Conservation (phyloP, 2,113 vertebrate genomes). For the Caloenas nicobarica region DNA sequence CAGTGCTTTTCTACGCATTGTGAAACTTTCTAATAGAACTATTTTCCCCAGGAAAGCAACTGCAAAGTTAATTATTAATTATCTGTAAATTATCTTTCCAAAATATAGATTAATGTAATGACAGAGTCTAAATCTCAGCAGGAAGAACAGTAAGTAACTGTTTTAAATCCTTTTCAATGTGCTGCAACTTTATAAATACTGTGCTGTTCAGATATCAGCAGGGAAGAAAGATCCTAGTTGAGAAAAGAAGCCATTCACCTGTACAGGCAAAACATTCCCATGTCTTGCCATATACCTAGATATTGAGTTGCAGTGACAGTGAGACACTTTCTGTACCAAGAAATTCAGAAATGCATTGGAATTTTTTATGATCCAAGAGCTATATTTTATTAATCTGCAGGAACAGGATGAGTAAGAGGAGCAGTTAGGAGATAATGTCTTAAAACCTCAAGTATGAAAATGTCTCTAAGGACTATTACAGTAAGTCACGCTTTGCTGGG, state of each 20-base stretch:
- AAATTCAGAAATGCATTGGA: background rate
- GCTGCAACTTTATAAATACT: background rate
- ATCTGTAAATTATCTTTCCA: background rate
- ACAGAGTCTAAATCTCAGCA: background rate
- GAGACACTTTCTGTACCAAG: background rate
- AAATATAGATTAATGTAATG: background rate
- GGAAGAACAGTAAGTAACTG: background rate
- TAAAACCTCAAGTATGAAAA: background rate
- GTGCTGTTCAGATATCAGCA: background rate
- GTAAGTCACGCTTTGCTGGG: background rate
- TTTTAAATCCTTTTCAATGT: background rate
- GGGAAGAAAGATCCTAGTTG: background rate
- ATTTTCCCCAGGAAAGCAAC: background rate
- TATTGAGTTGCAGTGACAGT: background rate
- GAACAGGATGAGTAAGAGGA: background rate
- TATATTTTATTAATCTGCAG: background rate
- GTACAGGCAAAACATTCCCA: background rate
- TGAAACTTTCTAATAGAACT: background rate
- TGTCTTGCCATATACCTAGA: background rate
- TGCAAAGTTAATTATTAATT: background rate
- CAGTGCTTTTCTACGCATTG: background rate
- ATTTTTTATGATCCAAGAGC: background rate
- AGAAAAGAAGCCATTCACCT: background rate
- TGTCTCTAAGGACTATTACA: background rate
- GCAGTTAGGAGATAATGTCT: background rate